A percentile compares a stretch with the other conserved stretches of the same genome.
These are phyloP conservation scores for Oryzias celebensis DNA, from an alignment of 2,113 vertebrate species.

Conservation along the genomic window DNA sequence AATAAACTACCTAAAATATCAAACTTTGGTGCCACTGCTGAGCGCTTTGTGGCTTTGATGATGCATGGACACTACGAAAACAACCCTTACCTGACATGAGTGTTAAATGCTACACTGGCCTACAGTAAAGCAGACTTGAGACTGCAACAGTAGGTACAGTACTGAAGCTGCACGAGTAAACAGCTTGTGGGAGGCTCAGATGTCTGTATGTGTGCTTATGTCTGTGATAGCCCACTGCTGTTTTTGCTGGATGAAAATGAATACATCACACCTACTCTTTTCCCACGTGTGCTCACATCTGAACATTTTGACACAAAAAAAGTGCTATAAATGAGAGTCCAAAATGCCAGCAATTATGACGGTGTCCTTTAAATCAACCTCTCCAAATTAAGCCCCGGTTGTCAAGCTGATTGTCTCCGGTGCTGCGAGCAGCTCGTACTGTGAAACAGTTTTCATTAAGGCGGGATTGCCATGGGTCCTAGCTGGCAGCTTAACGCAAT, in stretches of 20 bases:
- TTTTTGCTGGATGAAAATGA: slow-evolving; percentile 62
- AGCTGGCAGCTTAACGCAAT: slow-evolving; percentile 61
- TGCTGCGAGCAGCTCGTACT: slow-evolving; percentile 48
- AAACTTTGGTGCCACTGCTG: background rate
- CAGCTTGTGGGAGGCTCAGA: slow-evolving; percentile 41
- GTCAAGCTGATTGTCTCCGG: slow-evolving; percentile 68
- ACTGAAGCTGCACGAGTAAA: slow-evolving; percentile 19
- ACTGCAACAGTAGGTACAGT: slow-evolving; percentile 18
- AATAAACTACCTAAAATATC: background rate
- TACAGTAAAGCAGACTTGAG: slow-evolving; percentile 20
- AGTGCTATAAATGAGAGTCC: slow-evolving; percentile 59
- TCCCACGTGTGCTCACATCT: slow-evolving; percentile 51
- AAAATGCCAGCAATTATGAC: slow-evolving; percentile 56
- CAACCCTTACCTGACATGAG: slow-evolving; percentile 4
- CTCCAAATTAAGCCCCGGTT: slow-evolving; percentile 59
- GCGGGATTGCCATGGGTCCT: slow-evolving; percentile 55
- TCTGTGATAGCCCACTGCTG: slow-evolving; percentile 46
- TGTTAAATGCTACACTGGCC: slow-evolving; percentile 14
- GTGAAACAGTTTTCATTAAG: slow-evolving; percentile 65
- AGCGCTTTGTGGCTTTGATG: slow-evolving; percentile 24
- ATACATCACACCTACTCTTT: slow-evolving; percentile 61
- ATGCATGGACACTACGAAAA: background rate
- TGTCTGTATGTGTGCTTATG: slow-evolving; percentile 46
- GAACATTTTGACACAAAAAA: slow-evolving; percentile 38
- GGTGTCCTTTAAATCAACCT: slow-evolving; percentile 60